A percentile compares a stretch with the other conserved stretches of the same genome.
Evolutionary conservation across 2,113 vertebrate genomes (phyloP).

Genomic region (Tautogolabrus adspersus): DNA sequence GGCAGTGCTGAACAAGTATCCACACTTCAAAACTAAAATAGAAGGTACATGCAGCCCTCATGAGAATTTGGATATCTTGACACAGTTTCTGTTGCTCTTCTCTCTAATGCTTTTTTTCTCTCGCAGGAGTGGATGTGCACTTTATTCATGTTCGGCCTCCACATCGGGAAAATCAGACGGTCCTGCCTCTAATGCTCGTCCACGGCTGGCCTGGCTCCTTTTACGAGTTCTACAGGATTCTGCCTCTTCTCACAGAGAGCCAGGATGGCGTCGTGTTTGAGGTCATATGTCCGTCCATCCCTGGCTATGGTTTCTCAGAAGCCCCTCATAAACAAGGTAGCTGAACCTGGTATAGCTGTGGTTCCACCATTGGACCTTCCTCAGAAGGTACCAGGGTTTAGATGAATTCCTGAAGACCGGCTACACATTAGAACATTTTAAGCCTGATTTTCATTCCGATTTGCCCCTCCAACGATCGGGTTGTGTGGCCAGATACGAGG

Average conservation of each 20-base stretch:
- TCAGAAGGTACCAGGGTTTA: too few species aligned
- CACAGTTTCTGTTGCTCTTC: background rate
- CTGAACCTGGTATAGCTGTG: background rate
- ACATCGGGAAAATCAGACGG: constrained; percentile 70
- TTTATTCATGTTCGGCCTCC: constrained; percentile 88
- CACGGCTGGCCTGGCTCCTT: constrained; percentile 94
- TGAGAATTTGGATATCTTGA: background rate
- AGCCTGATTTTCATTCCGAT: too few species aligned
- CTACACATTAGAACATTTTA: too few species aligned
- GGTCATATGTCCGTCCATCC: constrained; percentile 92
- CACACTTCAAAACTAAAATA: constrained; percentile 91
- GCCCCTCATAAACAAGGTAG: constrained; percentile 85
- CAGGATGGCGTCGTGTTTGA: constrained; percentile 84
- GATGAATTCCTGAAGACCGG: too few species aligned
- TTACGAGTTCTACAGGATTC: constrained; percentile 91
- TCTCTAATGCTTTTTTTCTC: background rate
- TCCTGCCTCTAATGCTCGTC: constrained; percentile 87
- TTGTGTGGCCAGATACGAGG: too few species aligned
- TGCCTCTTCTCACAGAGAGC: constrained; percentile 87
- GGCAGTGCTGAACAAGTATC: constrained; percentile 87
- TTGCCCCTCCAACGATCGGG: too few species aligned
- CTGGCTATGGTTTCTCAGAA: constrained; percentile 91
- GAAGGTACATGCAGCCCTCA: constrained; percentile 82
- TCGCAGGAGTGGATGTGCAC: constrained; percentile 88
- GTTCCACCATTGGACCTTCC: background rate